Conservation (phyloP, 2,113 vertebrate genomes). For the Isichthys henryi region DNA sequence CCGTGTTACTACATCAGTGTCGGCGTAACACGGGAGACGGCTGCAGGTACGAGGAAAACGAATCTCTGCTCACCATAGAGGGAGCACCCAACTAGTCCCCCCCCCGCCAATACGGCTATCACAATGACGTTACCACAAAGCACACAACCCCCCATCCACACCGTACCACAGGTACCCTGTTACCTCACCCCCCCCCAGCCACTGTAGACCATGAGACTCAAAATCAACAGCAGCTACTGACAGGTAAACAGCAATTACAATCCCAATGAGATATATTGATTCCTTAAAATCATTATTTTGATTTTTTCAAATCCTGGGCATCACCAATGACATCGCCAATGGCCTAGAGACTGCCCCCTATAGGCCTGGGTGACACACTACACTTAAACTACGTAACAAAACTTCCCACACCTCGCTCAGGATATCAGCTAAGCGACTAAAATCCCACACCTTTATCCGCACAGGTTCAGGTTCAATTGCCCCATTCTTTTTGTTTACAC, state of each 20-base stretch:
- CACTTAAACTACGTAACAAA: not conserved
- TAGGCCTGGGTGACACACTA: not conserved
- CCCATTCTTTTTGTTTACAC: not conserved
- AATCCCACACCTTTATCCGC: not conserved
- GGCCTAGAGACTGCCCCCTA: not conserved
- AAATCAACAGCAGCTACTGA: not conserved
- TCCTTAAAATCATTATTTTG: not conserved
- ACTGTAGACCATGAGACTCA: not conserved
- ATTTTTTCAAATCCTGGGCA: not conserved
- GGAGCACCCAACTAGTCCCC: not conserved
- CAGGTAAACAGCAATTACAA: not conserved
- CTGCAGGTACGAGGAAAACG: not conserved
- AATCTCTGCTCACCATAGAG: not conserved
- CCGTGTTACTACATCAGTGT: constrained; percentile 39
- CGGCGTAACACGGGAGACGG: constrained; percentile 29
- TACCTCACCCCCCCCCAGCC: not conserved
- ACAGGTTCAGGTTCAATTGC: not conserved
- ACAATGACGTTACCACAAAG: not conserved
- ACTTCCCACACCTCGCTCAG: not conserved
- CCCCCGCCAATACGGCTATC: not conserved
- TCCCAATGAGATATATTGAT: not conserved
- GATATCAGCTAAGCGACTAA: not conserved
- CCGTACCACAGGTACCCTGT: not conserved
- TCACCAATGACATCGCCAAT: not conserved
- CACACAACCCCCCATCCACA: not conserved